These are phyloP conservation scores for Drosophila paramelanica DNA, from an alignment of 2,888 invertebrate genomes.

Conservation along the genomic window DNA sequence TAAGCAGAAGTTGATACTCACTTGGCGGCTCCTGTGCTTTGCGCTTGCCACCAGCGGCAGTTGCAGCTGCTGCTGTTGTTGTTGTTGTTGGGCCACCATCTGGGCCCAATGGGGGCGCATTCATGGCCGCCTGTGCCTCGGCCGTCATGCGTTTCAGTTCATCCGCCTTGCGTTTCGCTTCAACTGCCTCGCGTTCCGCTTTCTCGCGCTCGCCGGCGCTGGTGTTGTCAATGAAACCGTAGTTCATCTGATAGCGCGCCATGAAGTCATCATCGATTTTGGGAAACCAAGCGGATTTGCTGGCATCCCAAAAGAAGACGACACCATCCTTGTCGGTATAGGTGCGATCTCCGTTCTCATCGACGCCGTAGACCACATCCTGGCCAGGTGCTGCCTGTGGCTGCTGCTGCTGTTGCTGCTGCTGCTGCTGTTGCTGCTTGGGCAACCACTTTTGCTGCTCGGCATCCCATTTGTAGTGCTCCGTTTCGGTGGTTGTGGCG, in stretches of 20 bases:
- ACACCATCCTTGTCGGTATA: constrained; percentile 95
- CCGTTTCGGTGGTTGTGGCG: constrained; percentile 79
- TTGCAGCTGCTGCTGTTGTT: not conserved
- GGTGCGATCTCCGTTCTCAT: constrained; percentile 91
- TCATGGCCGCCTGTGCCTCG: constrained; percentile 76
- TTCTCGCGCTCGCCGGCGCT: constrained; percentile 66
- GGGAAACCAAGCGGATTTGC: constrained; percentile 97
- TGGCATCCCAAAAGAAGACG: constrained; percentile 95
- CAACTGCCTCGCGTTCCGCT: constrained; percentile 61
- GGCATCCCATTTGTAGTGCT: constrained; percentile 87
- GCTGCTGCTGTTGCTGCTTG: constrained; percentile 38
- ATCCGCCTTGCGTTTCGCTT: constrained; percentile 66
- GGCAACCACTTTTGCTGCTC: constrained; percentile 88
- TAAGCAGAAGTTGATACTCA: constrained; percentile 51
- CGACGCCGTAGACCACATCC: constrained; percentile 88
- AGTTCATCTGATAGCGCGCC: constrained; percentile 97
- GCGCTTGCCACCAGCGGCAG: constrained; percentile 79
- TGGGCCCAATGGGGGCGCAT: constrained; percentile 12
- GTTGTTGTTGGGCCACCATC: constrained; percentile 22
- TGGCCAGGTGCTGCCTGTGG: constrained; percentile 38
- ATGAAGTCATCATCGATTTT: constrained; percentile 98
- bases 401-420: constrained; percentile 20
- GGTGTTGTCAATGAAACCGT: constrained; percentile 91
- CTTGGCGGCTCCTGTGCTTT: constrained; percentile 86
- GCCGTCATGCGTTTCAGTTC: constrained; percentile 76